Conservation (phyloP, 1,140 invertebrate genomes). For the Cydia splendana region DNA sequence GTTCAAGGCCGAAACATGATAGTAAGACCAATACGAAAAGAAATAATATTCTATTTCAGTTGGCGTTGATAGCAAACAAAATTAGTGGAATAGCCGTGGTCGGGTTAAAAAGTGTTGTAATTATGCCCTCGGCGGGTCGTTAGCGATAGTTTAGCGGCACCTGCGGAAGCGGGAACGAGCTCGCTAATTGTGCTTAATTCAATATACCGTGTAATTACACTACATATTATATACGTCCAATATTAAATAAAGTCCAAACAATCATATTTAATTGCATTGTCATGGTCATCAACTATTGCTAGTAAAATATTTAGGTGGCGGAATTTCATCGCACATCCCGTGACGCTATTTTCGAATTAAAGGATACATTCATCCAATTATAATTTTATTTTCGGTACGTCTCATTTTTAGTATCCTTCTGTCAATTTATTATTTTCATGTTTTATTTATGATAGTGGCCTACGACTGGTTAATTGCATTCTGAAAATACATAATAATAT, state of each 20-base stretch:
- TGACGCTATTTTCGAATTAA: too few relatives aligned
- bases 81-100: slow-evolving; percentile 68
- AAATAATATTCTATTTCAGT: slow-evolving; percentile 4
- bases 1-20: not conserved
- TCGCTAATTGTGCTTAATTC: slow-evolving; percentile 43
- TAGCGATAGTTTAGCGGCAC: slow-evolving; percentile 64
- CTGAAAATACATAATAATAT: too few relatives aligned
- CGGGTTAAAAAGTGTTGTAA: slow-evolving; percentile 72
- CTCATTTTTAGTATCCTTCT: too few relatives aligned
- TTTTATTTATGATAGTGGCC: too few relatives aligned
- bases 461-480: too few relatives aligned
- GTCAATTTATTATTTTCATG: too few relatives aligned
- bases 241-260: not conserved
- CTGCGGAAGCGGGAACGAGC: slow-evolving; percentile 46
- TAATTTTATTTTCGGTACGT: too few relatives aligned
- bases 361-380: too few relatives aligned
- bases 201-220: slow-evolving; percentile 8
- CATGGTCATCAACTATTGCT: not conserved
- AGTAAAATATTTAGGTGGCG: not conserved
- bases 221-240: slow-evolving; percentile 34
- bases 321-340: too few relatives aligned
- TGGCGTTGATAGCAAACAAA: slow-evolving; percentile 50
- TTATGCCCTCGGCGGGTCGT: slow-evolving; percentile 69
- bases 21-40: not conserved
- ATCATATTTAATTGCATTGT: not conserved